Evolutionary conservation across 1,140 invertebrate species (phyloP).

Genomic region (Acyrthosiphon pisum): DNA sequence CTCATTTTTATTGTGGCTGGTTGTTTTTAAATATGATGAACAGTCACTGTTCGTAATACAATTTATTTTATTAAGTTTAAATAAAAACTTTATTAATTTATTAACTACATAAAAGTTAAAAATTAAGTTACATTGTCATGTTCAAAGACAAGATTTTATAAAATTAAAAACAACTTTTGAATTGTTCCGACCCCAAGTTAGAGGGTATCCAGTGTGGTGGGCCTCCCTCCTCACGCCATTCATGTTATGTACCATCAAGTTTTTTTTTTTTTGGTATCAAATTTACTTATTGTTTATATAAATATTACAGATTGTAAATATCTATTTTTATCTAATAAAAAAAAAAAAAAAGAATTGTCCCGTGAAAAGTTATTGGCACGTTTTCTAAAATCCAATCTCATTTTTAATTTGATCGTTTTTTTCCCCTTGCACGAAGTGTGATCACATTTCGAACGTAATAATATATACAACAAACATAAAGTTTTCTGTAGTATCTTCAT

Average conservation of each 20-base stretch:
- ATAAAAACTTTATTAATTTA: neutral
- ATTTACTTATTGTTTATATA: too few species aligned
- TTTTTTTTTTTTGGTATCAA: too few species aligned
- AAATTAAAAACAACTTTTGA: neutral
- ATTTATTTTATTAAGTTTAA: constrained; percentile 2
- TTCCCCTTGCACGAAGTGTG: neutral
- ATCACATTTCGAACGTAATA: neutral
- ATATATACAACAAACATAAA: neutral
- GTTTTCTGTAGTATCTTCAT: neutral
- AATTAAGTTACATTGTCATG: neutral
- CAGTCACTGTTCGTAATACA: neutral
- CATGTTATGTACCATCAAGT: too few species aligned
- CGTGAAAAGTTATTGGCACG: neutral
- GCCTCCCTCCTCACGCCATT: too few species aligned
- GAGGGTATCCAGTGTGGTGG: too few species aligned
- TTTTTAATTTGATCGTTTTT: neutral
- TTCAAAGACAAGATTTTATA: neutral
- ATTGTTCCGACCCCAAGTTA: too few species aligned
- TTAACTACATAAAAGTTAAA: neutral
- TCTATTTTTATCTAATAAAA: too few species aligned
- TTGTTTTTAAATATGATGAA: neutral
- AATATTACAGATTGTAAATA: too few species aligned
- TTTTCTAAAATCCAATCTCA: constrained; percentile 6
- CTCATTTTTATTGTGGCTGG: neutral
- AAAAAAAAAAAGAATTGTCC: too few species aligned